Conservation (phyloP, 2,888 invertebrate genomes). For the Macrosiphum euphorbiae region DNA sequence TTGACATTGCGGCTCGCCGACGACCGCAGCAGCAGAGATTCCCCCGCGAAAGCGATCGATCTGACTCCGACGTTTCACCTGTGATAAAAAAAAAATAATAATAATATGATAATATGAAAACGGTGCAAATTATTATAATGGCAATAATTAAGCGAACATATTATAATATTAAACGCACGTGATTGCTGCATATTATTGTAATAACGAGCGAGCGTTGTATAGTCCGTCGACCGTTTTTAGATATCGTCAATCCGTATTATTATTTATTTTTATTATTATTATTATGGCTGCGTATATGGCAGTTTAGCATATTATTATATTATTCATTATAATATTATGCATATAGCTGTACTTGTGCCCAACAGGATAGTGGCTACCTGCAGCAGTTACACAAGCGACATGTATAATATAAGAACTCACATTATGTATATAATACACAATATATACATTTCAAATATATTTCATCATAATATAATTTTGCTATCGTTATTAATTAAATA, state of each 20-base stretch:
- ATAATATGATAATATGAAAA: background rate
- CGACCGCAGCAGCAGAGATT: conserved; percentile 19
- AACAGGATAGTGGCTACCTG: too few relatives aligned
- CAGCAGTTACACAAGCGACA: too few relatives aligned
- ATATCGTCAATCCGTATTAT: too few relatives aligned
- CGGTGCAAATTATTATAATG: background rate
- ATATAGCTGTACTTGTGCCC: too few relatives aligned
- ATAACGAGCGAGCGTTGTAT: background rate
- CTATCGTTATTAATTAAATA: background rate
- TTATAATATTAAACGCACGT: background rate
- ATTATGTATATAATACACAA: too few relatives aligned
- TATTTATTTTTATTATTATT: too few relatives aligned
- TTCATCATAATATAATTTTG: background rate
- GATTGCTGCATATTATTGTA: background rate
- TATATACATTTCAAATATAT: too few relatives aligned
- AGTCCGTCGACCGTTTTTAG: too few relatives aligned
- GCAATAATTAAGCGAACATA: background rate
- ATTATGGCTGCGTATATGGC: too few relatives aligned
- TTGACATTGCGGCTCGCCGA: conserved; percentile 52
- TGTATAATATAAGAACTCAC: too few relatives aligned
- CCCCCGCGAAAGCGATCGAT: conserved; percentile 40
- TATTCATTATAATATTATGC: too few relatives aligned
- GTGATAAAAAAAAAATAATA: background rate
- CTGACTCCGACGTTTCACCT: background rate
- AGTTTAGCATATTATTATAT: too few relatives aligned